phyloP scores from a whole-genome alignment of 2,797 vertebrate genomes.

The Propithecus perrieri region DNA sequence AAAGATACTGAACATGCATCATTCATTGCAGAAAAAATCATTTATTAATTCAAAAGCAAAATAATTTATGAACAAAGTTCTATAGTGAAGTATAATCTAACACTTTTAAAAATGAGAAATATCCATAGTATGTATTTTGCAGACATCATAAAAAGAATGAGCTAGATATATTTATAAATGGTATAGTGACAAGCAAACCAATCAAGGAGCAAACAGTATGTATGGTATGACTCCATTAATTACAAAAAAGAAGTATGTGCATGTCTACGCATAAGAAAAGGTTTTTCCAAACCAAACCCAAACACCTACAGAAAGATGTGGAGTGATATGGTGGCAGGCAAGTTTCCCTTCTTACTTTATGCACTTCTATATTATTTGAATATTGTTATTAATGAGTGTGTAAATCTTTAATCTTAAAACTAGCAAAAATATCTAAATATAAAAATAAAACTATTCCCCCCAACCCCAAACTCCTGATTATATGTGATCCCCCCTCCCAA shows the following conservation, averaged over 20 bases:
- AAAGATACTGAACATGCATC: neutral
- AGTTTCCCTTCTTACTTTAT: neutral
- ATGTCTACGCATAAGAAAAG: neutral
- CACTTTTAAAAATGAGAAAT: neutral
- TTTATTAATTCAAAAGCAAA: slow-evolving; percentile 8
- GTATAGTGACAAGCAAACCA: neutral
- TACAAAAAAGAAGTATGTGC: neutral
- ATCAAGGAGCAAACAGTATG: neutral
- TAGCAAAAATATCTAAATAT: neutral
- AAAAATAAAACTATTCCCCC: neutral
- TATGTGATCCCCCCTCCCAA: neutral
- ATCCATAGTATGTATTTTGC: neutral
- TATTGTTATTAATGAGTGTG: neutral
- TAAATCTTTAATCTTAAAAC: neutral
- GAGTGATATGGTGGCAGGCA: neutral
- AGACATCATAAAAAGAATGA: neutral
- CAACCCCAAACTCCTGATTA: neutral
- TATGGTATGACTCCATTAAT: neutral
- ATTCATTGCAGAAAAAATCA: neutral
- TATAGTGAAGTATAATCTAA: neutral
- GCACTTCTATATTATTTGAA: neutral
- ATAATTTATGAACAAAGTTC: neutral
- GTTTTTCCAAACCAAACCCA: neutral
- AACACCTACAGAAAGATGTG: neutral
- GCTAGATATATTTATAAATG: neutral